Base-by-base conservation (phyloP, 2,888 invertebrate species). In the Saturnia japonica region DNA sequence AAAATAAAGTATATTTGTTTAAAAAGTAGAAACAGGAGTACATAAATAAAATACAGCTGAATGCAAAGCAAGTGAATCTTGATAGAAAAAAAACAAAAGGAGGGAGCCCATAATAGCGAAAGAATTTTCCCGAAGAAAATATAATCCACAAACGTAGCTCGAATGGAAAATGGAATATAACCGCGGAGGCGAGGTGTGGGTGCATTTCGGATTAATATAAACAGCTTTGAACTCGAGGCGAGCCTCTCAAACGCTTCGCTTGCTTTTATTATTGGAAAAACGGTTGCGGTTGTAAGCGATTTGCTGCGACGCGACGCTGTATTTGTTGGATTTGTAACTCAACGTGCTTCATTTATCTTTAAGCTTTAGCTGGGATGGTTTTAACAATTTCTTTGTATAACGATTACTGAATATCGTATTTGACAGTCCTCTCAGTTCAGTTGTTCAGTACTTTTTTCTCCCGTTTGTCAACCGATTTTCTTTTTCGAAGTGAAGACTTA, bases 191-290 rank as follows among this genome's bases (percentile, higher is more conserved):
- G 62, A 64, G 45, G 47, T 45, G 45, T 62, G 62, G 69, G 70
- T 74, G 74, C 72, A 76, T 74, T 72, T 71, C 72, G 75, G 71
- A 78, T 75, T 75, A 76, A 78, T 75, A 74, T 77, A 73, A 78
- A 75, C 72, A 72, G 60, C 69, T 64, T 64, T 64, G 64, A 64
- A 64, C 34, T 70, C 34, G 69, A 68, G 71, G 62, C 71, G 68
- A 68, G 62, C 66, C 71, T 71, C 69, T 72, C 60, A 64, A 70
- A 73, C 66, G 66, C 64, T 70, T 68, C 62, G 72, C 71, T 72
- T 60, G 72, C 73, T 68, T 75, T 75, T 77, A 69, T 73, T 76
- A 74, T 72, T 67, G 74, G 74, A 72, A 75, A 75, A 78, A 74
- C 70, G 70, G 62, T 69, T 62, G 64, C n/a, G 64, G 64, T 40